Evolutionary conservation across 2,888 invertebrate species (phyloP), one percentile per base, ranked within the genome.

Genomic region (Crioceris asparagi): DNA sequence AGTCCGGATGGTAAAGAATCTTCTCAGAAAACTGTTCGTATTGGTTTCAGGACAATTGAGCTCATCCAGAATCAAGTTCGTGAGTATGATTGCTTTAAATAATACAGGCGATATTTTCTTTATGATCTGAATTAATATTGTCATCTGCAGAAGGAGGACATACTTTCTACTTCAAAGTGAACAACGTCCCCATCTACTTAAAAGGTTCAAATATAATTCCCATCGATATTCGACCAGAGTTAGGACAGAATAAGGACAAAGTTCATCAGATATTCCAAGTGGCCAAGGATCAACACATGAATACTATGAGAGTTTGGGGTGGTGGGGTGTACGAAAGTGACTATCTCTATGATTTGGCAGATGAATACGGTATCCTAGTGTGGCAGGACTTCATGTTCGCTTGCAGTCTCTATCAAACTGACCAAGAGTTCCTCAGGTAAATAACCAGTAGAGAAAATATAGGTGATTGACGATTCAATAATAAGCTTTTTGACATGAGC

Each of bases 361-460:
- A 97, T 59, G 72, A 83, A 55, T 67, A 83, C 33, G 97, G 97
- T 1, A 81, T 97, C 29, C 69, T 97, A 54, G 78, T 97, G 36
- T 97, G 96, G 96, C 96, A 97, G 62, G 97, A 97, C 62, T 79
- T 96, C 57, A 86, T 94, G 80, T 97, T 94, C 61, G 96, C 94
- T 0, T 94, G 92, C 57, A 76, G 84, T 15, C 83, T 96, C 80
- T 97, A 97, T 63, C 96, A 94, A 0, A 72, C 75, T 0, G 73
- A 75, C 38, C 52, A 65, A 0, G 67, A 71, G 1, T 97, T 87
- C 64, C 65, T 96, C 15, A 55, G 68, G 64, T 77, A 65, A 56
- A 63, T 17, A 52, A 25, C 8, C n/a, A n/a, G n/a, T n/a, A n/a
- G n/a, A n/a, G n/a, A n/a, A n/a, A 25, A 25, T n/a, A 34, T 32